phyloP scores from a whole-genome alignment of 1,140 invertebrate genomes.

The Paraescarpia echinospica region DNA sequence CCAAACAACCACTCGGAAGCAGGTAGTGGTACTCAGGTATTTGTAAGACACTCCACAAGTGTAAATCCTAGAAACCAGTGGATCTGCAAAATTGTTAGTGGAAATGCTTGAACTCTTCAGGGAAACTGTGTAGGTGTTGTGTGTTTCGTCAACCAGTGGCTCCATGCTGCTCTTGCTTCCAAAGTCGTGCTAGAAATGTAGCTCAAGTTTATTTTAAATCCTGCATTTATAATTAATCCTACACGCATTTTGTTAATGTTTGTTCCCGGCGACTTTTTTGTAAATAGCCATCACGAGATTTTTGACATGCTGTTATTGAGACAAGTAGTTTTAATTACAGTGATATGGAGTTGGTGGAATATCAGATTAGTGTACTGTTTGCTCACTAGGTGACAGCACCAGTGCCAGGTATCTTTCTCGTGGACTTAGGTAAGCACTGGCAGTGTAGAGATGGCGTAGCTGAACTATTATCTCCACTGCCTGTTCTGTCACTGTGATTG shows the following conservation, averaged over 20 bases:
- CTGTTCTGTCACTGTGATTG: neutral
- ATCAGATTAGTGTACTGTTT: neutral
- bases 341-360: neutral
- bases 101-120: neutral
- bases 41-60: neutral
- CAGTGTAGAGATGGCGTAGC: neutral
- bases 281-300: neutral
- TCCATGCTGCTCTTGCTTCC: neutral
- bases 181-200: neutral
- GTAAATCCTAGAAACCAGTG: neutral
- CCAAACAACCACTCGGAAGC: neutral
- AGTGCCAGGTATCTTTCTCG: neutral
- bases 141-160: neutral
- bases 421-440: neutral
- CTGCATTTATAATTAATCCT: neutral
- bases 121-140: neutral
- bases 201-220: neutral
- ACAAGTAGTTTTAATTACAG: neutral
- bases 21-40: neutral
- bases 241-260: neutral
- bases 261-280: neutral
- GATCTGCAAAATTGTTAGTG: neutral
- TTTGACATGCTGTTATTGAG: neutral
- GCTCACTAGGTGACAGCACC: neutral
- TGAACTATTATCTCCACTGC: neutral